These are phyloP conservation scores for Xenops minutus DNA, from an alignment of 2,797 vertebrate genomes.

Conservation along the genomic window DNA sequence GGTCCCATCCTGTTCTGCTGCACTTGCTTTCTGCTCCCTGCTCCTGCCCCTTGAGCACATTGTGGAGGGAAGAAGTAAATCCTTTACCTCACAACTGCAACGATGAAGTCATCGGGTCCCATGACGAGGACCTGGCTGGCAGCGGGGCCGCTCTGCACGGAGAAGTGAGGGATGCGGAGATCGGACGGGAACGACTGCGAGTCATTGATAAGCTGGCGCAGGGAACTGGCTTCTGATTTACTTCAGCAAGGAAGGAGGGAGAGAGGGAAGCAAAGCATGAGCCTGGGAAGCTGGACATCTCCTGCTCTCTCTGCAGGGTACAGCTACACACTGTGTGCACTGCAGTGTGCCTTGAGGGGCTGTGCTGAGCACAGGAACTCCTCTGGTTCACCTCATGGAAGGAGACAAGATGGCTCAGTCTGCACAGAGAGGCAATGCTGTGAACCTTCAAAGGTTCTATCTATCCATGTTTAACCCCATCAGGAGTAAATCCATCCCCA, in stretches of 20 bases:
- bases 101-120: constrained; percentile 95
- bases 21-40: neutral
- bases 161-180: constrained; percentile 77
- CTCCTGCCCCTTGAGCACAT: neutral
- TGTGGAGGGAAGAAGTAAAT: neutral
- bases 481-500: neutral
- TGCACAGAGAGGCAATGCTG: neutral
- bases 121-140: constrained; percentile 93
- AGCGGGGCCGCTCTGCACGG: constrained; percentile 76
- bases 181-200: constrained; percentile 78
- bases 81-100: constrained; percentile 89
- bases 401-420: neutral
- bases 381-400: neutral
- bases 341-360: accelerated
- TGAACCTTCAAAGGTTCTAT: neutral
- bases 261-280: neutral
- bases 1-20: neutral
- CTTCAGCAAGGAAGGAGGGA: constrained; percentile 66
- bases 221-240: constrained; percentile 83
- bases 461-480: neutral
- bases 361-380: neutral
- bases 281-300: neutral
- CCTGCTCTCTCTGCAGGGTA: neutral
- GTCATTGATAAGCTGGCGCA: constrained; percentile 89
- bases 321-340: neutral